Percentiles rank a stretch among this genome's conserved stretches.
phyloP scores from a whole-genome alignment of 2,797 vertebrate species.

The Malurus leucopterus region DNA sequence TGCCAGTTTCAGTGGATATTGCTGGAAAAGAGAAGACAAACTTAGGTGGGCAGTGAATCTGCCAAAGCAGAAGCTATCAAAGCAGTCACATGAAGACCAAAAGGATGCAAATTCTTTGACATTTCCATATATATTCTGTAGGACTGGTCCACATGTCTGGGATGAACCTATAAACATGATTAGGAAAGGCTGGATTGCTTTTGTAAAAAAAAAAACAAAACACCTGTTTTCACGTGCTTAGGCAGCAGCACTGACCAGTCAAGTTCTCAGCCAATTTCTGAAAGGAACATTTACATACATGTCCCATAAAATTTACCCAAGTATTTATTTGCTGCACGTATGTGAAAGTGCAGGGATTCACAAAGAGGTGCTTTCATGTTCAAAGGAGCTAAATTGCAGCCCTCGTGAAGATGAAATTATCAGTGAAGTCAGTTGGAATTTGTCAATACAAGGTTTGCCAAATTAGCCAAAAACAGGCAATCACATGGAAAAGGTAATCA shows the following conservation, averaged over 20 bases:
- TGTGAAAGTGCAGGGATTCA: background rate
- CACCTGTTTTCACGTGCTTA: background rate
- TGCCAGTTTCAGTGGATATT: background rate
- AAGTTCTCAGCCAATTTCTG: background rate
- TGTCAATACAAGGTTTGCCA: background rate
- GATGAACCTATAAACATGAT: background rate
- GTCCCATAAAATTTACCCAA: background rate
- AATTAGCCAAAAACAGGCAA: slow-evolving; percentile 30
- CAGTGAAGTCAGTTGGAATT: slow-evolving; percentile 4
- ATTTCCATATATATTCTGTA: background rate
- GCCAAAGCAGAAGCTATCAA: background rate
- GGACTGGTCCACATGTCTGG: background rate
- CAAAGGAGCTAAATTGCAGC: slow-evolving; percentile 22
- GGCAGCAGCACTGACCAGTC: background rate
- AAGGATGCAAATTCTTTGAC: background rate
- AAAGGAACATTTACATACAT: background rate
- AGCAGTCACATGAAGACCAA: background rate
- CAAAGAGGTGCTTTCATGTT: slow-evolving; percentile 1
- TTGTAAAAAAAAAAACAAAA: background rate
- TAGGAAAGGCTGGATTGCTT: background rate
- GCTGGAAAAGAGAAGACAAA: background rate
- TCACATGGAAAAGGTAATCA: slow-evolving; percentile 30
- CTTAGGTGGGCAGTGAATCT: background rate
- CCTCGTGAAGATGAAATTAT: background rate
- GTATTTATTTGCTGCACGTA: background rate